Conservation (phyloP, 92 coral and sea anemone species). For the Plumapathes pennacea region DNA sequence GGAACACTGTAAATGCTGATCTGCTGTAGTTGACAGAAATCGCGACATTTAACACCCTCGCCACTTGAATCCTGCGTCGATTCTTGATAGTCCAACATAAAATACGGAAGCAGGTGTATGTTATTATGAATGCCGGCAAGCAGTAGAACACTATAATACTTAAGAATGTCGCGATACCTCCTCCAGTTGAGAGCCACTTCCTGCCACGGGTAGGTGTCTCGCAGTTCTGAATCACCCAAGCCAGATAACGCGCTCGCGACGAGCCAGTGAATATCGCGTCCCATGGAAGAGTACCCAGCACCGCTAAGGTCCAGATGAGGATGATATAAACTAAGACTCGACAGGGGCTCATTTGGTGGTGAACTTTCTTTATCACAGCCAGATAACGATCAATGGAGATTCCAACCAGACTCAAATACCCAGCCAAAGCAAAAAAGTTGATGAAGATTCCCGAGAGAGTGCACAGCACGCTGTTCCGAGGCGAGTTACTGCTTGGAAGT, state of each 20-base stretch:
- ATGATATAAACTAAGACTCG: constrained; percentile 42
- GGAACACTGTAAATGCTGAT: no score
- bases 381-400: constrained; percentile 72
- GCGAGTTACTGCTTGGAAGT: constrained; percentile 20
- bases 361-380: constrained; percentile 72
- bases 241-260: constrained; percentile 60
- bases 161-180: constrained; percentile 5
- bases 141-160: no score
- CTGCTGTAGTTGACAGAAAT: no score
- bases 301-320: constrained; percentile 53
- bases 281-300: constrained; percentile 68
- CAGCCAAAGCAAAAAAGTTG: constrained; percentile 57
- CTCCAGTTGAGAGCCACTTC: constrained; percentile 4
- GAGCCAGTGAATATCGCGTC: constrained; percentile 32
- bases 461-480: constrained; percentile 46
- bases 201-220: constrained; percentile 30
- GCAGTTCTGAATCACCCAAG: constrained; percentile 78
- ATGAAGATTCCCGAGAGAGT: constrained; percentile 57
- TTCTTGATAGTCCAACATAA: no score
- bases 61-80: no score
- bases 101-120: no score
- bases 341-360: constrained; percentile 59
- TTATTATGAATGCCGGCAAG: no score
- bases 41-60: no score
- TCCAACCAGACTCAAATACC: constrained; percentile 61